These are phyloP conservation scores for Malurus leucopterus DNA, from an alignment of 2,797 vertebrate genomes.

Conservation along the genomic window DNA sequence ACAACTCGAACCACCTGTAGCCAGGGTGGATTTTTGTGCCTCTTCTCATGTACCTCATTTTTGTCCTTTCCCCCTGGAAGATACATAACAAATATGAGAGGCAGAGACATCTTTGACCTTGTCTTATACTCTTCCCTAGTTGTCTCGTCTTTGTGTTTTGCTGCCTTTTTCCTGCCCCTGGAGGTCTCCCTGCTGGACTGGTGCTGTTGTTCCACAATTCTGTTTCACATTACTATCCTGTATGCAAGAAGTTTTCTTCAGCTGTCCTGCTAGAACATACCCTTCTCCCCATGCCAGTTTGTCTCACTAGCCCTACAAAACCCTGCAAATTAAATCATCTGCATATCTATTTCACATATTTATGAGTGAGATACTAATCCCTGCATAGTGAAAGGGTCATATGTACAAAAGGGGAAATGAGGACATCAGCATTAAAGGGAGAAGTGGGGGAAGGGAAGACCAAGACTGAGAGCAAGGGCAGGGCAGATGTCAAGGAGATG, in stretches of 20 bases:
- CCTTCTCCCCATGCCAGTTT: not conserved
- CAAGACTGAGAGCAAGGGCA: not conserved
- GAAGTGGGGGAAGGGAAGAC: not conserved
- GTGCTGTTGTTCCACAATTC: not conserved
- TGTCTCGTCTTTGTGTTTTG: not conserved
- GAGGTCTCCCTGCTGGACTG: not conserved
- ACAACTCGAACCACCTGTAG: not conserved
- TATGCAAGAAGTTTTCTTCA: not conserved
- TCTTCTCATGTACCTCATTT: not conserved
- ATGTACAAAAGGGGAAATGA: constrained; percentile 15
- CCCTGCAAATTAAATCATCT: constrained; percentile 34
- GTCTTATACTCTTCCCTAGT: not conserved
- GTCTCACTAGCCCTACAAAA: not conserved
- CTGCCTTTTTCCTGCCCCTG: not conserved
- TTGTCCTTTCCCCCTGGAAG: not conserved
- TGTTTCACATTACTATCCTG: not conserved
- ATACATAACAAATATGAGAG: not conserved
- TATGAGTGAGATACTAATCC: constrained; percentile 28
- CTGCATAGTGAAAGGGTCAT: constrained; percentile 22
- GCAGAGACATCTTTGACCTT: not conserved
- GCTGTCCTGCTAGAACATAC: not conserved
- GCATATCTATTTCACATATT: constrained; percentile 34
- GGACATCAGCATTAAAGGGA: constrained; percentile 17
- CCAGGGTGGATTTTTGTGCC: not conserved
- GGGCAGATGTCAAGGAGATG: not conserved